These are phyloP conservation scores for Myotis daubentonii DNA, from an alignment of 2,797 vertebrate species.

Conservation along the genomic window DNA sequence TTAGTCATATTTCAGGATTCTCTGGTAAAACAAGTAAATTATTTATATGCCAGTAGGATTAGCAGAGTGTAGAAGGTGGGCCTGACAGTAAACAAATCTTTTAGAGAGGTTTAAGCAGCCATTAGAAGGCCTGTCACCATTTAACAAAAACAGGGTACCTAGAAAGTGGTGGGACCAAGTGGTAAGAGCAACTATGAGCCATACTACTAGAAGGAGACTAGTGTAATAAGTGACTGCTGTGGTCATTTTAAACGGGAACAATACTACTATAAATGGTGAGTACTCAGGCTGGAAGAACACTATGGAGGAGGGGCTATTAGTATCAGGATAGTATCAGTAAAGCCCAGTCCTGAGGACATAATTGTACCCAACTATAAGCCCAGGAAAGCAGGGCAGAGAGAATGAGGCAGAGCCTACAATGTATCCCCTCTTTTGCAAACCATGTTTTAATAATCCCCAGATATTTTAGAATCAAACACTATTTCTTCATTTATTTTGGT, in stretches of 20 bases:
- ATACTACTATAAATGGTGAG: neutral
- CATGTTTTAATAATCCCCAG: neutral
- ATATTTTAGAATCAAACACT: slow-evolving; percentile 27
- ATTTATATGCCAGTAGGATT: neutral
- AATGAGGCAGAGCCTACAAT: neutral
- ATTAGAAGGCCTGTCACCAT: neutral
- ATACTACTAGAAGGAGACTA: neutral
- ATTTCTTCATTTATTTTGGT: slow-evolving; percentile 11
- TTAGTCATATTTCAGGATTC: neutral
- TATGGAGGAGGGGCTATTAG: neutral
- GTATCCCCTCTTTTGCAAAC: neutral
- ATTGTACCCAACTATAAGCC: neutral
- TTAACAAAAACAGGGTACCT: neutral
- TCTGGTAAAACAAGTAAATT: neutral
- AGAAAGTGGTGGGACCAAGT: neutral
- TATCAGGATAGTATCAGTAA: neutral
- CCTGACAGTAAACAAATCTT: neutral
- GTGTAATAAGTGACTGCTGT: neutral
- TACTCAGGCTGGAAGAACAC: neutral
- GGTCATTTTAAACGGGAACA: neutral
- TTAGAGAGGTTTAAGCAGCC: neutral
- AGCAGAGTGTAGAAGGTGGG: neutral
- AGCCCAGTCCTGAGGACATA: neutral
- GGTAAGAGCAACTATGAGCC: neutral
- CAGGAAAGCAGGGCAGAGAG: neutral